Conservation (phyloP, 2,113 vertebrate species). For the Mustela lutreola region DNA sequence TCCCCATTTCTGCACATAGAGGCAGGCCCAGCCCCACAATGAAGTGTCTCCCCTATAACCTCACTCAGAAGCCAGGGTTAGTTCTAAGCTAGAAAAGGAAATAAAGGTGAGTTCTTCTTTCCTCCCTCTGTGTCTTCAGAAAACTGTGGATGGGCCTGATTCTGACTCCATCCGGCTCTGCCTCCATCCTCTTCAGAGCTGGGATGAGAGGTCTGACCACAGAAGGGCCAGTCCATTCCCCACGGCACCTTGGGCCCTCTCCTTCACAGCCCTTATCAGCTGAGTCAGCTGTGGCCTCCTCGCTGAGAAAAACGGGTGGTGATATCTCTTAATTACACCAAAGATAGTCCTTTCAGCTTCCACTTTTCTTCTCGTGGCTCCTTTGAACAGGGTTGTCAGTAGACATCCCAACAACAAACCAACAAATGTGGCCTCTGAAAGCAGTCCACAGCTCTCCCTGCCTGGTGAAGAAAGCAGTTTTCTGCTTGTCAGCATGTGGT, state of each 20-base stretch:
- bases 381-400: slow-evolving; percentile 29
- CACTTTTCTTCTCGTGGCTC: background rate
- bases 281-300: background rate
- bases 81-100: background rate
- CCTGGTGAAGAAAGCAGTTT: background rate
- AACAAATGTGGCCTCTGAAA: background rate
- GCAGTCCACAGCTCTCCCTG: background rate
- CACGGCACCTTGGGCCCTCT: background rate
- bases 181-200: background rate
- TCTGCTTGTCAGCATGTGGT: background rate
- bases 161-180: background rate
- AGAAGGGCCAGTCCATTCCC: background rate
- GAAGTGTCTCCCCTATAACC: background rate
- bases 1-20: background rate
- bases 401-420: background rate
- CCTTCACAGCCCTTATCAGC: background rate
- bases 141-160: background rate
- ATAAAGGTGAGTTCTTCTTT: background rate
- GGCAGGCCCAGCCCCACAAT: accelerated
- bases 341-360: background rate
- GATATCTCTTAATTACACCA: slow-evolving; percentile 56
- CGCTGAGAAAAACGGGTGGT: background rate
- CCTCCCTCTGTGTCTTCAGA: background rate
- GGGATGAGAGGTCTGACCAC: background rate
- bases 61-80: background rate